Base-by-base conservation (phyloP, 2,888 invertebrate species). In the Ophion ventricosus region DNA sequence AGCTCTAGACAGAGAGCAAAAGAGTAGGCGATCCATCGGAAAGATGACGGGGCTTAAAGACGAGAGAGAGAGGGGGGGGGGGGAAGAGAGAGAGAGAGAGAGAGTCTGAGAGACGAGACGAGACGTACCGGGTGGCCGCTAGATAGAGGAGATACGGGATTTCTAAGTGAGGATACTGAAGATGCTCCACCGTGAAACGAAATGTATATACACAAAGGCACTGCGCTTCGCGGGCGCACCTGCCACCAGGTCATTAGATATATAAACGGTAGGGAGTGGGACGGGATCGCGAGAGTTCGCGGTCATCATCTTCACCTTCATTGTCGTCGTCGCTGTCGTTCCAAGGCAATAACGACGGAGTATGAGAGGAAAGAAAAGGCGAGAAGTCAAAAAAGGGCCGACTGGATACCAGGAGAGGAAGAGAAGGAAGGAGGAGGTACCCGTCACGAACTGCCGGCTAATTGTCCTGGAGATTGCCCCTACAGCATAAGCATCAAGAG, bases 231-330 rank as follows among this genome's bases (percentile, higher is more conserved):
- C 72, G 79, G 88, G 85, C 87, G 85, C 88, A 93, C 93, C 93
- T 93, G 93, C 91, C 89, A 90, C 91, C 89, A 89, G 92, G 92
- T 92, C 92, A 92, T 93, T 93, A 92, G 91, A 90, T 92, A 88
- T 89, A 92, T 90, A 92, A 92, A 90, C 91, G 91, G 90, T 91
- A 91, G 92, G 91, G 91, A 91, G 89, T 89, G 87, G 89, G 86
- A 86, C 86, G 88, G 87, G 86, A 87, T 81, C 80, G 74, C 74
- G 83, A 79, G 76, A 83, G 81, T 86, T 85, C 80, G 87, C 81
- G 84, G 84, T 85, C 83, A 75, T 80, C 83, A 63, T 76, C 72
- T 54, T 75, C 64, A 49, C 70, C 75, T 54, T 81, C 69, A 25
- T 80, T 70, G 43, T 64, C 56, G 75, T 72, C 54, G 63, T 80